A percentile compares a stretch with the other conserved stretches of the same genome.
Evolutionary conservation across 1,140 invertebrate species (phyloP).

Genomic region (Drosophila tsacasi): DNA sequence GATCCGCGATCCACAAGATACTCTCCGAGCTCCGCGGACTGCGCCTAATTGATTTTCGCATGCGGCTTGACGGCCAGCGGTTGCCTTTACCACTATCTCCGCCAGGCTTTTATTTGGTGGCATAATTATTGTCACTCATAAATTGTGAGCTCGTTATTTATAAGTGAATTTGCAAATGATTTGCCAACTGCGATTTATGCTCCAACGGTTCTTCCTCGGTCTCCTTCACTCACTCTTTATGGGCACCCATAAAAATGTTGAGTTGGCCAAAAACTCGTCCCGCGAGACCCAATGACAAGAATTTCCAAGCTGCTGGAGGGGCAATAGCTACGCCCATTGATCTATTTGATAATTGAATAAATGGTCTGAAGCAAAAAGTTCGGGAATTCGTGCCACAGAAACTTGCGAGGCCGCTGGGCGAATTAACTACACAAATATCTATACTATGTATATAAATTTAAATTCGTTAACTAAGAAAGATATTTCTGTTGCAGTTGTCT

Average conservation of each 20-base stretch:
- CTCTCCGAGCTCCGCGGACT: conserved; percentile 35
- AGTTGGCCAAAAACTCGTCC: conserved; percentile 1
- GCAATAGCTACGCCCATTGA: conserved; percentile 37
- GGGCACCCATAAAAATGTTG: conserved; percentile 10
- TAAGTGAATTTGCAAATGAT: conserved; percentile 55
- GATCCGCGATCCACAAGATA: conserved; percentile 62
- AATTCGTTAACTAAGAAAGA: not conserved
- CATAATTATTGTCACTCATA: conserved; percentile 79
- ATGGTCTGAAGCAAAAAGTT: not conserved
- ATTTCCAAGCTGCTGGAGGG: not conserved
- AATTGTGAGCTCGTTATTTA: conserved; percentile 69
- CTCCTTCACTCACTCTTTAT: conserved; percentile 20
- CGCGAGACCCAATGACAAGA: conserved; percentile 24
- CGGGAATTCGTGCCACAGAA: conserved; percentile 20
- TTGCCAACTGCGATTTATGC: conserved; percentile 49
- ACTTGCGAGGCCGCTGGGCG: conserved; percentile 15
- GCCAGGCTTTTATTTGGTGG: conserved; percentile 38
- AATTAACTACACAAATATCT: not conserved
- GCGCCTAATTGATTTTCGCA: conserved; percentile 74
- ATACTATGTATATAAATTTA: not conserved
- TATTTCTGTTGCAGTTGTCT: not conserved
- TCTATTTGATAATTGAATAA: conserved; percentile 53
- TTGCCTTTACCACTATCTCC: conserved; percentile 31
- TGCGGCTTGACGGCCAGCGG: conserved; percentile 59
- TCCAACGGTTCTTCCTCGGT: conserved; percentile 47